Evolutionary conservation across 2,797 vertebrate species (phyloP), one percentile per base, ranked within the genome.

Genomic region (Alca torda): DNA sequence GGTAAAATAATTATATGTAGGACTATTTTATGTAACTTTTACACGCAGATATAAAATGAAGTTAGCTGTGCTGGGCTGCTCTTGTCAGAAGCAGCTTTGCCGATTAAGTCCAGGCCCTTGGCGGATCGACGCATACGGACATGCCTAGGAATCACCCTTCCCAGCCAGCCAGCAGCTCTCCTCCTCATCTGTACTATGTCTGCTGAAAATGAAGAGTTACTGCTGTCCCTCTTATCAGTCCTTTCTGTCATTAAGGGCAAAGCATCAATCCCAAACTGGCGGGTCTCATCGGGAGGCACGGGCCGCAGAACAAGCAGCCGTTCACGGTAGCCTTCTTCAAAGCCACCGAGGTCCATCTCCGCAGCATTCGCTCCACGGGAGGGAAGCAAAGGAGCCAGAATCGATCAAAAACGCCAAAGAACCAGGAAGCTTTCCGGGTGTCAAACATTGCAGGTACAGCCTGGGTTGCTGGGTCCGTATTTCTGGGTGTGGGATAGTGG

Each of bases 241-340:
- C 18, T 2, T 74, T 10, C 41, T 79, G 20, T 35, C 28, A 89
- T 96, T 46, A 96, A 99, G 99, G 99, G 31, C 99, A 99, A 94
- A 99, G 99, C 88, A 98, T 99, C 95, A 99, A 99, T 75, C 99
- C 99, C 93, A 99, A 99, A 57, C 68, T 99, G 97, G 99, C 98
- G 0, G 99, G 99, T 56, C 98, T 99, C 26, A 98, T 99, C 7
- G 99, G 99, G 68, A 99, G 98, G 82, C 99, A 98, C 5, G 99
- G 99, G 74, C 99, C 99, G 3, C 99, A 99, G 98, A 99, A 99
- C 97, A 99, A 99, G 97, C 99, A 99, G 95, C 99, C 99, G 10
- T 99, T 99, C 98, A 99, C 99, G 76, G 99, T 99, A 92, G 99
- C 99, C 95, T 99, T 99, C 97, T 99, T 99, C 97, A 99, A 99